These are phyloP conservation scores for Scolanthus callimorphus DNA, from an alignment of 92 coral and sea anemone genomes.

Conservation along the genomic window DNA sequence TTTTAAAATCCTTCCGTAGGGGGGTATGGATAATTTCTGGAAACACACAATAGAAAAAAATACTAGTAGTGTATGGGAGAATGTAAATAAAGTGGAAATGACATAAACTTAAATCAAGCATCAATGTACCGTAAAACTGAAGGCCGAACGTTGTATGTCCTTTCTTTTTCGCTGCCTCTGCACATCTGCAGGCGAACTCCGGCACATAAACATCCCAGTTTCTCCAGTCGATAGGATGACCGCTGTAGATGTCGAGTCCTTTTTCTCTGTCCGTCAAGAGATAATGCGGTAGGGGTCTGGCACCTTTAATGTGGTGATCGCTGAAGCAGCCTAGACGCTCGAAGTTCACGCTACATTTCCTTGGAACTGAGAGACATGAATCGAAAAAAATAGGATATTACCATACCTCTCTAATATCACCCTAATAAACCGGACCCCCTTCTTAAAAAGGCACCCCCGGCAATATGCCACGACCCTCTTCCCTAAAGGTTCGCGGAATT, in stretches of 20 bases:
- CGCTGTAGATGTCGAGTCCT: constrained; percentile 31
- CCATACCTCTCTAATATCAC: no score
- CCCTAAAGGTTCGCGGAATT: no score
- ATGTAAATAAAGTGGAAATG: no score
- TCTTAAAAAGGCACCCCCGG: no score
- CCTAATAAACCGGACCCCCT: no score
- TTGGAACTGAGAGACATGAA: not conserved
- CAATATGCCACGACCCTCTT: no score
- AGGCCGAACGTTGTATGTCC: constrained; percentile 70
- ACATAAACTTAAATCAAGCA: no score
- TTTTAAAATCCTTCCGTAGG: no score
- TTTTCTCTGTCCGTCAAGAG: constrained; percentile 72
- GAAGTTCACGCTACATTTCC: constrained; percentile 43
- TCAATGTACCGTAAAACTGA: constrained; percentile 81
- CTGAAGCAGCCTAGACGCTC: constrained; percentile 73
- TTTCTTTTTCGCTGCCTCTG: constrained; percentile 50
- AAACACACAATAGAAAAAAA: no score
- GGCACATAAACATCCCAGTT: constrained; percentile 86
- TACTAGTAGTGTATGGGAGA: no score
- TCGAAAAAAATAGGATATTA: no score
- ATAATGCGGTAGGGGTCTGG: constrained; percentile 65
- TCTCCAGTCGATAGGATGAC: constrained; percentile 66
- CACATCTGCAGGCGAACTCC: constrained; percentile 76
- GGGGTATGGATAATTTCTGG: no score
- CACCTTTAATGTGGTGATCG: constrained; percentile 29